These are phyloP conservation scores for Elephantulus edwardii DNA, from an alignment of 2,113 vertebrate species.

Conservation along the genomic window DNA sequence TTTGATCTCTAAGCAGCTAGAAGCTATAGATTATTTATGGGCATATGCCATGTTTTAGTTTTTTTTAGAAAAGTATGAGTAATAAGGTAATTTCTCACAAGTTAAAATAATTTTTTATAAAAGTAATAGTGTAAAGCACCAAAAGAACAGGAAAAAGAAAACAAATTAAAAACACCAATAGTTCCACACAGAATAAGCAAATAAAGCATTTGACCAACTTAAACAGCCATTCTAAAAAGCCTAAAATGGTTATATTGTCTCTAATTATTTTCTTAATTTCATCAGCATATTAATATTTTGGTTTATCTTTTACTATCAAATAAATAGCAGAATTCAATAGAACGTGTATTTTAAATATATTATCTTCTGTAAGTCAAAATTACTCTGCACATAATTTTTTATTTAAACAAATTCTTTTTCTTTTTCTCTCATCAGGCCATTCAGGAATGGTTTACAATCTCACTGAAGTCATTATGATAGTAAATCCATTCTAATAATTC, in stretches of 20 bases:
- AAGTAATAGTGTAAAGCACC: neutral
- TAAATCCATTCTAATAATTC: neutral
- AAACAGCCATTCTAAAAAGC: neutral
- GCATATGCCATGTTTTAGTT: neutral
- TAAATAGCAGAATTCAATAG: neutral
- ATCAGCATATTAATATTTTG: neutral
- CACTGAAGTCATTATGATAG: neutral
- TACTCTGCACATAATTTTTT: neutral
- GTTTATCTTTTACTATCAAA: neutral
- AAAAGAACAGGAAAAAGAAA: neutral
- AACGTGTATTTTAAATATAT: neutral
- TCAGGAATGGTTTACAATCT: neutral
- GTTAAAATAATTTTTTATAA: neutral
- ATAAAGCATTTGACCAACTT: neutral
- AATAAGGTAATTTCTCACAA: neutral
- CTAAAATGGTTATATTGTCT: neutral
- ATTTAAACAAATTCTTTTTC: neutral
- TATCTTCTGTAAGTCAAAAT: neutral
- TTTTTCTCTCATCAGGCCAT: neutral
- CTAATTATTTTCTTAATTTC: neutral
- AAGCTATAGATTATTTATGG: neutral
- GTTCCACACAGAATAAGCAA: neutral
- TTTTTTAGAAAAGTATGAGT: neutral
- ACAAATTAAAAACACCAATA: neutral
- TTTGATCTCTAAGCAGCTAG: slow-evolving; percentile 1